Conservation (phyloP, 2,888 invertebrate species). For the Cantharis rufa region DNA sequence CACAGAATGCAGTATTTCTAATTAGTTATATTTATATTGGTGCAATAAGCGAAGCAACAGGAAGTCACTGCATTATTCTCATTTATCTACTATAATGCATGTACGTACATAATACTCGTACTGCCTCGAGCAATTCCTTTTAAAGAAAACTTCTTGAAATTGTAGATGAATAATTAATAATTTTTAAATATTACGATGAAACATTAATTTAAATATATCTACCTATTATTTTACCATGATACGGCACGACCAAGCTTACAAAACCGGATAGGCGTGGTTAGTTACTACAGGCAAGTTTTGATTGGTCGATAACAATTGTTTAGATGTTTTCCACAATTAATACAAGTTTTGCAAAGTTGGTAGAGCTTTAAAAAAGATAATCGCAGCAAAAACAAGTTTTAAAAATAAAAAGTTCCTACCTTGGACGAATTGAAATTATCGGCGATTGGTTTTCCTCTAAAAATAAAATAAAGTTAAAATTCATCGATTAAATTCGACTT, state of each 20-base stretch:
- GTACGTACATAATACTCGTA: not conserved
- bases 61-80: not conserved
- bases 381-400: not conserved
- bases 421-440: not conserved
- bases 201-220: not conserved
- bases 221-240: not conserved
- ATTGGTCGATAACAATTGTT: not conserved
- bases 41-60: not conserved
- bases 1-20: not conserved
- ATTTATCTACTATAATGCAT: no score
- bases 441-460: not conserved
- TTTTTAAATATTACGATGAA: not conserved
- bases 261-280: not conserved
- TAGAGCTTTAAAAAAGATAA: not conserved
- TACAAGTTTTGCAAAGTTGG: not conserved
- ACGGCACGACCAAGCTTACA: not conserved
- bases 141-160: not conserved
- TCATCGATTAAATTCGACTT: not conserved
- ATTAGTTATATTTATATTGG: not conserved
- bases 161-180: not conserved
- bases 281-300: not conserved
- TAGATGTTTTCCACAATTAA: not conserved
- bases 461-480: not conserved
- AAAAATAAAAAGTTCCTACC: not conserved
- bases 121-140: not conserved